Percentiles rank a stretch among this genome's conserved stretches.
These are phyloP conservation scores for Chelonus formosanus DNA, from an alignment of 2,888 invertebrate genomes.

Conservation along the genomic window DNA sequence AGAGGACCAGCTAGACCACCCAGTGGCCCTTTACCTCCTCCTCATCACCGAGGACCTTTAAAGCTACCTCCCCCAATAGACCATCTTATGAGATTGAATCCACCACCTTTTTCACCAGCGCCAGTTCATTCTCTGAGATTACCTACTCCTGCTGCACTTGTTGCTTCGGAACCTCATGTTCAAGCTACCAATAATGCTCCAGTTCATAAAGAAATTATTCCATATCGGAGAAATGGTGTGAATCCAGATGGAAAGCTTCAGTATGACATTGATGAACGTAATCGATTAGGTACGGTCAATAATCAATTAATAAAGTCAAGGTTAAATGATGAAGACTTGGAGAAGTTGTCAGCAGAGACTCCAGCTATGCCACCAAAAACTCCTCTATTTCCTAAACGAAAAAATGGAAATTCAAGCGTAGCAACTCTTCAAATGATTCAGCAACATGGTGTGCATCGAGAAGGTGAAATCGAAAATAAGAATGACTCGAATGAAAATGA, in stretches of 20 bases:
- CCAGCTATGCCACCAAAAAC: slow-evolving; percentile 64
- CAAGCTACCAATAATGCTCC: slow-evolving; percentile 67
- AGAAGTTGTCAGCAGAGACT: slow-evolving; percentile 58
- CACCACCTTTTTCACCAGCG: slow-evolving; percentile 49
- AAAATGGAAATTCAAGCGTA: slow-evolving; percentile 63
- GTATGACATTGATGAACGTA: slow-evolving; percentile 37
- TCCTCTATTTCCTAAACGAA: slow-evolving; percentile 62
- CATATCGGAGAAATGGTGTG: slow-evolving; percentile 28
- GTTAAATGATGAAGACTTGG: slow-evolving; percentile 55
- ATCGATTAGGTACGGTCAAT: slow-evolving; percentile 30
- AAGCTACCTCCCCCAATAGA: slow-evolving; percentile 25
- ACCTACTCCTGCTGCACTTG: slow-evolving; percentile 36
- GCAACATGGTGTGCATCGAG: slow-evolving; percentile 55
- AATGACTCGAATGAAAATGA: slow-evolving; percentile 28
- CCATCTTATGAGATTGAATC: slow-evolving; percentile 47
- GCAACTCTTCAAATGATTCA: slow-evolving; percentile 78
- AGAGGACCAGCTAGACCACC: slow-evolving; percentile 25
- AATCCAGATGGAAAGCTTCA: slow-evolving; percentile 30
- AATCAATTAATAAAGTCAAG: slow-evolving; percentile 44
- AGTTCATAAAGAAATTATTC: slow-evolving; percentile 33
- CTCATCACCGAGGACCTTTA: slow-evolving; percentile 13
- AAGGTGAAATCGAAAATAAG: slow-evolving; percentile 37
- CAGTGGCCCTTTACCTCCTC: slow-evolving; percentile 2
- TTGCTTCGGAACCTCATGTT: slow-evolving; percentile 60
- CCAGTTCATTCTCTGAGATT: slow-evolving; percentile 49